Conservation (phyloP, 2,797 vertebrate genomes). For the Tachyglossus aculeatus region DNA sequence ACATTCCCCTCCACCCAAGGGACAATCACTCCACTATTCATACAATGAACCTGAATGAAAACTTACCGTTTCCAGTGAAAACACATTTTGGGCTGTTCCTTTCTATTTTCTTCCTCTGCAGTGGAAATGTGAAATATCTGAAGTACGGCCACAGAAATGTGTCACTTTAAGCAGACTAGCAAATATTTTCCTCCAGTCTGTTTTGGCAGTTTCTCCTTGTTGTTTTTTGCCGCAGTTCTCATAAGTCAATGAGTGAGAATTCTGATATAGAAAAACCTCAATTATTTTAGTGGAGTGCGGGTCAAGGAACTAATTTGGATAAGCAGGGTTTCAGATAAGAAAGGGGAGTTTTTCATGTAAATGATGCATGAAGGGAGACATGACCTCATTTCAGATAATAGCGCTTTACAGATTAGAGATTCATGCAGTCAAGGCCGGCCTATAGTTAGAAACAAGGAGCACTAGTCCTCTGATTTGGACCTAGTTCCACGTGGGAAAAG, state of each 20-base stretch:
- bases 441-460: conserved; percentile 14
- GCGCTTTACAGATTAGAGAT: conserved; percentile 34
- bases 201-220: neutral
- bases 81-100: neutral
- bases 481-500: too few relatives aligned
- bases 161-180: neutral
- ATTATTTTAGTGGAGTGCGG: conserved; percentile 46
- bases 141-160: neutral
- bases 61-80: neutral
- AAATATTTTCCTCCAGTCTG: conserved; percentile 1
- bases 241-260: conserved; percentile 42
- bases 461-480: too few relatives aligned
- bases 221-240: too few relatives aligned
- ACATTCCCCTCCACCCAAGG: neutral
- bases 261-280: conserved; percentile 35
- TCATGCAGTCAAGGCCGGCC: conserved; percentile 18
- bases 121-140: neutral
- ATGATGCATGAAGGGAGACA: conserved; percentile 19
- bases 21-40: neutral
- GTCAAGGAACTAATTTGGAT: conserved; percentile 54
- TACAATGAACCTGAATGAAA: neutral
- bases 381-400: conserved; percentile 20
- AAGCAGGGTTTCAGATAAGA: conserved; percentile 51
- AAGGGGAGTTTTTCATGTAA: conserved; percentile 24
- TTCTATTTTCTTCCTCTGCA: neutral